Conservation (phyloP, 2,113 vertebrate species). For the Pituophis catenifer region DNA sequence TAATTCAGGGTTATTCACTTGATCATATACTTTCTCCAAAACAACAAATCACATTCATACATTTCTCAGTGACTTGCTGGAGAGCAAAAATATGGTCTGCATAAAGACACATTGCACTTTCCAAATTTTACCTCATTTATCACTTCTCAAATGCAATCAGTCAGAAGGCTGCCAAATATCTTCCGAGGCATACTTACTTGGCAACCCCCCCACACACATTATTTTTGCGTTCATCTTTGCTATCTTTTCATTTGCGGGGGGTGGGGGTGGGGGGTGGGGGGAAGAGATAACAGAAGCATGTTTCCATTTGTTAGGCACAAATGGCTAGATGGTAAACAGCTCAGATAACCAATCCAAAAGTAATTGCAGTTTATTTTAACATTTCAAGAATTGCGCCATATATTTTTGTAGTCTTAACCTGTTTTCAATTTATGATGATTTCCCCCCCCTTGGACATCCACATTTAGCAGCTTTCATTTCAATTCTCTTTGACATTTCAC, state of each 20-base stretch:
- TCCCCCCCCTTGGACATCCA: background rate
- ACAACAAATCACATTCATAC: background rate
- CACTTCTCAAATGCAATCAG: background rate
- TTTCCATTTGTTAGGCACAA: background rate
- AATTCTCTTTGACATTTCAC: background rate
- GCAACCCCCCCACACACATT: background rate
- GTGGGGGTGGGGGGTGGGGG: too few relatives aligned
- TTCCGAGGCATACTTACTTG: background rate
- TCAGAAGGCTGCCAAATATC: background rate
- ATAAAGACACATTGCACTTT: background rate
- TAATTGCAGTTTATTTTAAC: background rate
- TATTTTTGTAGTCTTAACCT: background rate
- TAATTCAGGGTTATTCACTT: background rate
- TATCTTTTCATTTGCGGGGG: background rate
- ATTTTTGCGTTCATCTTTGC: background rate
- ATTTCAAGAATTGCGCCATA: background rate
- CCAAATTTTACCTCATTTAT: background rate
- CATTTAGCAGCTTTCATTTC: background rate
- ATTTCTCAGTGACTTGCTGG: background rate
- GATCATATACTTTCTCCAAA: background rate
- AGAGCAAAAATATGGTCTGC: background rate
- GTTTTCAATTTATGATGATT: background rate
- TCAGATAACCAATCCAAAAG: background rate
- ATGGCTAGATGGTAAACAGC: background rate
- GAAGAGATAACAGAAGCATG: background rate